These are phyloP conservation scores for Notarius quadriscutis DNA, from an alignment of 2,113 vertebrate species.

Conservation along the genomic window DNA sequence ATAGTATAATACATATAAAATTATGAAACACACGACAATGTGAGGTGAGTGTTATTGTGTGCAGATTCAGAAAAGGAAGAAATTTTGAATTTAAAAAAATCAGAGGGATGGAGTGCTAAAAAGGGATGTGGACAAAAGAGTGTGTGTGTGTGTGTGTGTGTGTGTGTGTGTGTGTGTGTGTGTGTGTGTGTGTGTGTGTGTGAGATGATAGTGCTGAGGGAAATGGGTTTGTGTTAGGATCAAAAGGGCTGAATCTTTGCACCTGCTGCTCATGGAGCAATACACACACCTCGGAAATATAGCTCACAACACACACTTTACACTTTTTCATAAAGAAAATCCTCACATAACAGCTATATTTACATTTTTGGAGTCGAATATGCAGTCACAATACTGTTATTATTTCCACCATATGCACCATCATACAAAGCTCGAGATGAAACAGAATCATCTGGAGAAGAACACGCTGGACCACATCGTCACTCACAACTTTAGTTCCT, in stretches of 20 bases:
- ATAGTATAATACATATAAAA: not conserved
- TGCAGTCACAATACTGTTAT: not conserved
- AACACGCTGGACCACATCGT: not conserved
- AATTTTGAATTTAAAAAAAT: not conserved
- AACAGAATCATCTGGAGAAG: not conserved
- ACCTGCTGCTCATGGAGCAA: slow-evolving; percentile 4
- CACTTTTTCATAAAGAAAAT: not conserved
- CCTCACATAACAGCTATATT: not conserved
- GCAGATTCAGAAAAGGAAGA: not conserved
- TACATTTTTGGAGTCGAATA: not conserved
- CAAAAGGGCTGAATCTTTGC: slow-evolving; percentile 49
- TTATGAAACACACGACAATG: not conserved
- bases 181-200: slow-evolving; percentile 14
- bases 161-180: slow-evolving; percentile 26
- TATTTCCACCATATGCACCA: not conserved
- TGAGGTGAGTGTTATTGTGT: not conserved
- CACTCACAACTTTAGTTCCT: no score
- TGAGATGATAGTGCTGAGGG: slow-evolving; percentile 24
- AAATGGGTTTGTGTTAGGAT: slow-evolving; percentile 39
- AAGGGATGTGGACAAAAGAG: not conserved
- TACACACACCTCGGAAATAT: not conserved
- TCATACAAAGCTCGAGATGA: not conserved
- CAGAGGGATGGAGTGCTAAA: not conserved
- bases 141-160: slow-evolving; percentile 19
- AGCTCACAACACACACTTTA: not conserved